phyloP scores from a whole-genome alignment of 1,140 invertebrate species.

The Brachionus plicatilis region DNA sequence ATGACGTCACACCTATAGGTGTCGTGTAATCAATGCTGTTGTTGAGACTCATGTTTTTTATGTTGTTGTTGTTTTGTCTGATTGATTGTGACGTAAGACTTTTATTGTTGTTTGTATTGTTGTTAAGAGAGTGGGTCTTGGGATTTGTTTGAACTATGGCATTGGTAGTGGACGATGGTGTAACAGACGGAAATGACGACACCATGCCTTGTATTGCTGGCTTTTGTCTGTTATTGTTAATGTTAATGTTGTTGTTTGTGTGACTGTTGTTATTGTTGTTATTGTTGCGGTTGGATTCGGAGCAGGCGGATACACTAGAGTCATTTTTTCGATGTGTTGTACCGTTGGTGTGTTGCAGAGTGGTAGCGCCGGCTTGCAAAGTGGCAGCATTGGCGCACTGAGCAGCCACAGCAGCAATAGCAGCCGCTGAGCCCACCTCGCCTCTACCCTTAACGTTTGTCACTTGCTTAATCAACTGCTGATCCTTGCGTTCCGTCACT shows the following conservation, averaged over 20 bases:
- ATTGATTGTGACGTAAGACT: not conserved
- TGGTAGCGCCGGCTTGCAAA: not conserved
- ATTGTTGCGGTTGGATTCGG: not conserved
- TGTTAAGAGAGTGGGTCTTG: not conserved
- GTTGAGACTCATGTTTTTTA: not conserved
- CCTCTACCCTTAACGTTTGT: not conserved
- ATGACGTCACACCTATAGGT: not conserved
- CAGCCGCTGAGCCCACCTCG: not conserved
- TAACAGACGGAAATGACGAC: not conserved
- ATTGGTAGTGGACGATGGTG: not conserved
- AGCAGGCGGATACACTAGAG: not conserved
- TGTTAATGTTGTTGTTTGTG: too few species aligned
- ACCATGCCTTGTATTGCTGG: not conserved
- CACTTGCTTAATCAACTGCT: not conserved
- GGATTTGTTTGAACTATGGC: not conserved
- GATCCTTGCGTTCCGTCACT: not conserved
- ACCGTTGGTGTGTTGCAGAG: not conserved
- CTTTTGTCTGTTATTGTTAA: not conserved
- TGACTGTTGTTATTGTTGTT: not conserved
- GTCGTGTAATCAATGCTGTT: conserved; percentile 37
- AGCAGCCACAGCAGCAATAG: not conserved
- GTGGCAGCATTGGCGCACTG: not conserved
- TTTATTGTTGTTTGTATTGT: not conserved
- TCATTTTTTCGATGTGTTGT: not conserved
- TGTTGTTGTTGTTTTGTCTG: not conserved